Evolutionary conservation across 2,113 vertebrate species (phyloP).

Genomic region (Hemichromis elongatus): DNA sequence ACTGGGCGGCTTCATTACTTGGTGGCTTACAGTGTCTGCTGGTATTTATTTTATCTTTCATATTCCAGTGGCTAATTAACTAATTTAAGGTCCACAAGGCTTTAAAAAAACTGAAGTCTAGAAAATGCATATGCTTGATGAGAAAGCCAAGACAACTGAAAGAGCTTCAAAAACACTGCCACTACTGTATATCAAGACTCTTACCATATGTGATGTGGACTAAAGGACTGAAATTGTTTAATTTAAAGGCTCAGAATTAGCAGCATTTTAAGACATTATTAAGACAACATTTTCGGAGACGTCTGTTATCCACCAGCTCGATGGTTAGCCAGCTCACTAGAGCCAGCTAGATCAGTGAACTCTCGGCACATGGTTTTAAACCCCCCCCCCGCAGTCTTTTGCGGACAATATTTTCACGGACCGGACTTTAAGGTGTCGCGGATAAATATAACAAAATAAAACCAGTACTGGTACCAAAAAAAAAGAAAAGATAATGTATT

Average conservation of each 20-base stretch:
- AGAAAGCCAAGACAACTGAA: neutral
- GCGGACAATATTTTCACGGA: too few relatives aligned
- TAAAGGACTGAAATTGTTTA: neutral
- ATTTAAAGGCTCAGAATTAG: neutral
- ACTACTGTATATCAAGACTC: neutral
- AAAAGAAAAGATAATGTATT: too few relatives aligned
- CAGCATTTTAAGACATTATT: too few relatives aligned
- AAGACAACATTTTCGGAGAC: too few relatives aligned
- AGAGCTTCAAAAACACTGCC: neutral
- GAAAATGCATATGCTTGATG: neutral
- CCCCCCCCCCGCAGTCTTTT: too few relatives aligned
- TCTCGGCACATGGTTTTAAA: too few relatives aligned
- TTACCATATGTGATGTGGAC: neutral
- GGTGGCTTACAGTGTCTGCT: neutral
- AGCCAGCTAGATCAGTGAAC: too few relatives aligned
- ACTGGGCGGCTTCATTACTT: constrained; percentile 40
- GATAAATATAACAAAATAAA: too few relatives aligned
- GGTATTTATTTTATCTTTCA: constrained; percentile 6
- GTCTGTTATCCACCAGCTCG: too few relatives aligned
- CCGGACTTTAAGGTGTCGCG: too few relatives aligned
- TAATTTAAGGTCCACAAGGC: neutral
- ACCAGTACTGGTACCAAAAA: too few relatives aligned
- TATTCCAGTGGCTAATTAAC: constrained; percentile 17
- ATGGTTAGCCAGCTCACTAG: too few relatives aligned
- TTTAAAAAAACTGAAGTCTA: neutral